Evolutionary conservation across 1,140 invertebrate species (phyloP), one percentile per base, ranked within the genome.

Genomic region (Gryon sp.): DNA sequence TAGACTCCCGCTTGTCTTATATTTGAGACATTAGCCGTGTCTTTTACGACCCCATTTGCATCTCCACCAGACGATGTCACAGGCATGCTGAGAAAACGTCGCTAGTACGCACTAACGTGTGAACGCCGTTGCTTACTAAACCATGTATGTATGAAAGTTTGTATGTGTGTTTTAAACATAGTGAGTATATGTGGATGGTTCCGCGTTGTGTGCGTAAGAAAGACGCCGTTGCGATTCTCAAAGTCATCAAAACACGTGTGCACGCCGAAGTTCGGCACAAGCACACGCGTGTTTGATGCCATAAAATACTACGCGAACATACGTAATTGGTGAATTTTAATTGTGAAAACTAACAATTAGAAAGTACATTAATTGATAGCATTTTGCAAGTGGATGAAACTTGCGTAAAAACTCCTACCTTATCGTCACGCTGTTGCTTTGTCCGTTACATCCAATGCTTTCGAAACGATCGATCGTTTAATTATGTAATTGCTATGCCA

Each of bases 341-440:
- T 87, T 85, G 76, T 82, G 50, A 80, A 55, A 78, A 83, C 69
- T 83, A 82, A 82, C 80, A 83, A 84, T 84, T 86, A 87, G 85
- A 87, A 87, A 87, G 84, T 74, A 81, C 80, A 75, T 83, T 84
- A 87, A 87, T 87, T 85, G 84, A 85, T 82, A 84, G 76, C 60
- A 79, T 87, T 87, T 85, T 82, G 83, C 80, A 85, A 88, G 79
- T 68, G 63, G 52, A 68, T 63, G 77, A n/a, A 18, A 48, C 63
- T 81, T 80, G 70, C 81, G 81, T 52, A 79, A 79, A n/a, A 80
- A 63, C 62, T 73, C 41, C 43, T 55, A 55, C 63, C 32, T 62
- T 36, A 60, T 38, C 48, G 40, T 69, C 59, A 24, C 38, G 41
- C 22, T 6, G 62, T 60, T 63, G 26, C 45, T 19, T 60, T 52